phyloP scores from a whole-genome alignment of 2,888 invertebrate species.

The Papilio protenor region DNA sequence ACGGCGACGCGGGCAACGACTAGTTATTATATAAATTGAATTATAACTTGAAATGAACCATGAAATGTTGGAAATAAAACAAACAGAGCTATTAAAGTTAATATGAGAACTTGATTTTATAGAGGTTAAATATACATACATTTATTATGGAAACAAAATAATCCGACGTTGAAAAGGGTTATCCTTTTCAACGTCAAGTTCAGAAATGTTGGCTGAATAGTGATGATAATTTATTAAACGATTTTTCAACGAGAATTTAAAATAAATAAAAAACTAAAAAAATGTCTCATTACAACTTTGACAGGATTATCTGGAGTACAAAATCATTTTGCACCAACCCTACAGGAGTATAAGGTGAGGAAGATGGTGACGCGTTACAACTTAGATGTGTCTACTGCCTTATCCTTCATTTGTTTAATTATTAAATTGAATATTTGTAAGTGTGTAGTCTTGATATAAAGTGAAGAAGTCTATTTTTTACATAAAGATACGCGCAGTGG shows the following conservation, averaged over 20 bases:
- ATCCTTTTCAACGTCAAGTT: conserved; percentile 32
- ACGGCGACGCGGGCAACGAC: too few species aligned
- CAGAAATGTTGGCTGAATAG: conserved; percentile 25
- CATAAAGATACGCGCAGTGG: background rate
- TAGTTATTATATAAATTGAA: too few species aligned
- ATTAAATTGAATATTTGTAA: background rate
- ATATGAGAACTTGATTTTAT: conserved; percentile 8
- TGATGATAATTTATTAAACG: conserved; percentile 9
- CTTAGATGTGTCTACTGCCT: background rate
- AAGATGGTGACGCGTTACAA: too few species aligned
- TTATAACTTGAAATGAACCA: too few species aligned
- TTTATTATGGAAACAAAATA: conserved; percentile 14
- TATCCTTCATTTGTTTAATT: background rate
- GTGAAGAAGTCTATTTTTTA: background rate
- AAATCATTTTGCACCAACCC: too few species aligned
- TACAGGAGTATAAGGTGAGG: too few species aligned
- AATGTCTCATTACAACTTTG: too few species aligned
- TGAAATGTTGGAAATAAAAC: background rate
- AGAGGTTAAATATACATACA: conserved; percentile 16
- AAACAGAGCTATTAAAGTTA: background rate
- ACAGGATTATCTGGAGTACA: too few species aligned
- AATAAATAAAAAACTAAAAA: background rate
- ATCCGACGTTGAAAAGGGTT: conserved; percentile 36
- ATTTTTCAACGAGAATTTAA: background rate
- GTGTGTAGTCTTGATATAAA: too few species aligned